Conservation (phyloP, 2,888 invertebrate species). For the Monopis laevigella region DNA sequence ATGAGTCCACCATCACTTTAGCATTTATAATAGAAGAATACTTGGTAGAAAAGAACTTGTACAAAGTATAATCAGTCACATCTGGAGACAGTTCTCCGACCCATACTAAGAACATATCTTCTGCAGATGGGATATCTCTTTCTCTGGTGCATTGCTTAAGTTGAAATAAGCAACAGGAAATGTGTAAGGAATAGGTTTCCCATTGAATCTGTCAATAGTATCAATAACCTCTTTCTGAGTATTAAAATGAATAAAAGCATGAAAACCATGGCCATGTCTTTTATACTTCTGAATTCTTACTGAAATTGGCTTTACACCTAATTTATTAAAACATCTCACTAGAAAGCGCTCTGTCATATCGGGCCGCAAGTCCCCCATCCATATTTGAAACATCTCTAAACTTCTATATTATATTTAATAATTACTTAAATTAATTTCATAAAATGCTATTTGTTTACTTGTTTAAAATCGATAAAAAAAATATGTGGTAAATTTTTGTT, state of each 20-base stretch:
- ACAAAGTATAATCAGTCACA: constrained; percentile 94
- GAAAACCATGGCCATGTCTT: too few species aligned
- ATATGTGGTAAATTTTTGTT: too few species aligned
- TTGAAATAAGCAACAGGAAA: constrained; percentile 86
- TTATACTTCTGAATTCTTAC: too few species aligned
- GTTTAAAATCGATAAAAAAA: too few species aligned
- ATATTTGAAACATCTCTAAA: too few species aligned
- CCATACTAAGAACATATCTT: constrained; percentile 93
- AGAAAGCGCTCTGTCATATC: neutral
- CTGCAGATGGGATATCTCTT: constrained; percentile 66
- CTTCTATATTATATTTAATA: too few species aligned
- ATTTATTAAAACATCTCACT: neutral
- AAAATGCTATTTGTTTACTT: too few species aligned
- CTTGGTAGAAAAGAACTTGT: constrained; percentile 90
- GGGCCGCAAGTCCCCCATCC: too few species aligned
- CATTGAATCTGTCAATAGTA: constrained; percentile 94
- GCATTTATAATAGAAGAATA: neutral
- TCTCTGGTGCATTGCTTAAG: constrained; percentile 87
- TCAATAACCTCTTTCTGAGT: constrained; percentile 92
- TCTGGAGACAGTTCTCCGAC: constrained; percentile 93
- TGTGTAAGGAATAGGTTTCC: constrained; percentile 93
- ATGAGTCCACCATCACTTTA: too few species aligned
- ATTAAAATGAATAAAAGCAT: too few species aligned
- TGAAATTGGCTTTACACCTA: neutral
- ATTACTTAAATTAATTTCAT: too few species aligned